Base-by-base conservation (phyloP, 2,113 vertebrate genomes). In the Centropristis striata region DNA sequence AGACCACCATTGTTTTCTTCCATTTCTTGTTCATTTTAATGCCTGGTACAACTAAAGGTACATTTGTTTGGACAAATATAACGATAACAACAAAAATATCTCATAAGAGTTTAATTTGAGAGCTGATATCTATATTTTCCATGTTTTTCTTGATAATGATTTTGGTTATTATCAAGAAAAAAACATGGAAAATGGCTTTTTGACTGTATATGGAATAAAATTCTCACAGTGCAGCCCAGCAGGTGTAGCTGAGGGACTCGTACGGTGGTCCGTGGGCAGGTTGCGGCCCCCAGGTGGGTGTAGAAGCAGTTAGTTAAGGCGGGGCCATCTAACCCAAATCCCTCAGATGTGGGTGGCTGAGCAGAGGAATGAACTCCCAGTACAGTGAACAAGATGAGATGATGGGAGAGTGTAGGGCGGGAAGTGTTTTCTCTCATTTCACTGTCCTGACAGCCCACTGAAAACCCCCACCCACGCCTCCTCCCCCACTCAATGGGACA, bases 371-470 rank as follows among this genome's bases (percentile, higher is more conserved):
- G 51, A 57, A 2, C 46, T 57, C 67, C 50, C 36, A n/a, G 32
- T 65, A 47, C 27, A 55, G 54, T 28, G 11, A 81, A 61, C 79
- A 75, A 20, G 57, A 72, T 75, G 72, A 81, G 65, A 83, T 71
- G 57, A 61, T 44, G 66, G 46, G 75, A 10, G n/a, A 65, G 44
- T 9, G 27, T 8, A 1, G 49, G 42, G 54, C 18, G 47, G 60
- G 60, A 41, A 41, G 57, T 57, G 12, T 80, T 86, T 79, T 85
- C 87, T 93, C 88, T 80, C 67, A 87, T 92, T 92, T 91, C 81
- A 90, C 63, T 74, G 57, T 58, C 59, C 71, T 73, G 78, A 81
- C 77, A 78, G 82, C 75, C 86, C 60, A 25, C 63, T 12, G 37
- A 88, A 32, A 86, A 73, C 15, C 25, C 49, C 58, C 55, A 18